These are phyloP conservation scores for Acanthis flammea DNA, from an alignment of 2,797 vertebrate species.

Conservation along the genomic window DNA sequence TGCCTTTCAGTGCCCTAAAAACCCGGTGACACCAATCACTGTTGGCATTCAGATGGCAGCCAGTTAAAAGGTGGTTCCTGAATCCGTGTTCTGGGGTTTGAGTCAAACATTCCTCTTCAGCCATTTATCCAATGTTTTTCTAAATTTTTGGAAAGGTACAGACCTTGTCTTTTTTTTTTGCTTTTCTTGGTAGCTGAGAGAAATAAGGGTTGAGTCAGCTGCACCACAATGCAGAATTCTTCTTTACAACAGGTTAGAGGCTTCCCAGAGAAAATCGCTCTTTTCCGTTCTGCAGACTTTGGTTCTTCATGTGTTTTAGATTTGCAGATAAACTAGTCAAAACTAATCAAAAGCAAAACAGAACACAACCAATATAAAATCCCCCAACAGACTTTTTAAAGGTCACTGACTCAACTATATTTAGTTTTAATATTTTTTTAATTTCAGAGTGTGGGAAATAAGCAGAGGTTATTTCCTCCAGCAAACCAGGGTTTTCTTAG, in stretches of 20 bases:
- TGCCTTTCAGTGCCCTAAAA: not conserved
- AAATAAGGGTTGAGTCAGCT: not conserved
- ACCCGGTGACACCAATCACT: fast-evolving
- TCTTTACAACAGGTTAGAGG: not conserved
- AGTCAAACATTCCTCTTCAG: not conserved
- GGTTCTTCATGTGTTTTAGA: not conserved
- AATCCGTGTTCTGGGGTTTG: not conserved
- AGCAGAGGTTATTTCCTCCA: not conserved
- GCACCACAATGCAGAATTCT: not conserved
- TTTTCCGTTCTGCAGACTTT: not conserved
- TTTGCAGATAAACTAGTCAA: not conserved
- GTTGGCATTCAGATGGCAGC: not conserved
- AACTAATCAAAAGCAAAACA: not conserved
- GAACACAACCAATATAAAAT: not conserved
- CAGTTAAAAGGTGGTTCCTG: not conserved
- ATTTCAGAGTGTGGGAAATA: not conserved
- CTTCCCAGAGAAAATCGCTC: not conserved
- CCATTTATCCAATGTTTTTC: not conserved
- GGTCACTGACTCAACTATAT: not conserved
- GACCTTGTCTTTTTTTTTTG: not conserved
- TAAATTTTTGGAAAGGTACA: not conserved
- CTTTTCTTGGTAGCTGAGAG: not conserved
- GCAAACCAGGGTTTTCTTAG: not conserved
- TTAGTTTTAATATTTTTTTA: constrained; percentile 2
- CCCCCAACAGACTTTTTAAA: not conserved